Percentiles rank a stretch among this genome's conserved stretches.
phyloP scores from a whole-genome alignment of 2,888 invertebrate genomes.

The Julus scandinavius region DNA sequence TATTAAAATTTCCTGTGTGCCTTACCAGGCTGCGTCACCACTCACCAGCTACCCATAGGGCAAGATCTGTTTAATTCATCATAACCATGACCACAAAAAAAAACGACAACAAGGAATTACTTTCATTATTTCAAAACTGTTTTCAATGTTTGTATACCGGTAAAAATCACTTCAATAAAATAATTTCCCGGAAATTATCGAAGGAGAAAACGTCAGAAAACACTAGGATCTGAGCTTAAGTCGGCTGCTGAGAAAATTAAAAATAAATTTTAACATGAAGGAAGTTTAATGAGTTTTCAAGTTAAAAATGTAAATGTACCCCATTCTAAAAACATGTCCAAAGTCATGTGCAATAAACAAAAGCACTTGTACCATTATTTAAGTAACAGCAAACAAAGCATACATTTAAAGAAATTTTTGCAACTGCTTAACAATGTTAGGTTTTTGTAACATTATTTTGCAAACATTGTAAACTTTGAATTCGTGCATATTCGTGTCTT shows the following conservation, averaged over 20 bases:
- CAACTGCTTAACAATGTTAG: too few relatives aligned
- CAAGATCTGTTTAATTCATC: background rate
- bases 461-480: too few relatives aligned
- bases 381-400: too few relatives aligned
- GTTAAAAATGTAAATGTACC: too few relatives aligned
- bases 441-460: too few relatives aligned
- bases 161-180: background rate
- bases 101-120: too few relatives aligned
- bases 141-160: background rate
- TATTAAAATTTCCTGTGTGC: slow-evolving; percentile 12
- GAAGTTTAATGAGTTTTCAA: background rate
- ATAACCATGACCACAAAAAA: background rate
- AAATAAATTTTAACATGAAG: background rate
- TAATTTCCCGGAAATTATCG: background rate
- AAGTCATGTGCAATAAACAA: too few relatives aligned
- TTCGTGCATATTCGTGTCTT: too few relatives aligned
- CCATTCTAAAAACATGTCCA: too few relatives aligned
- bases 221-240: background rate
- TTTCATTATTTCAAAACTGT: background rate
- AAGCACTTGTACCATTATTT: too few relatives aligned
- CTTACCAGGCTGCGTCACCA: background rate
- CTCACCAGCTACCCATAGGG: background rate
- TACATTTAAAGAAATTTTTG: too few relatives aligned
- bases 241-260: background rate
- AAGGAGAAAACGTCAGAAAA: background rate